Conservation (phyloP, 92 coral and sea anemone species). For the Metridium senile region DNA sequence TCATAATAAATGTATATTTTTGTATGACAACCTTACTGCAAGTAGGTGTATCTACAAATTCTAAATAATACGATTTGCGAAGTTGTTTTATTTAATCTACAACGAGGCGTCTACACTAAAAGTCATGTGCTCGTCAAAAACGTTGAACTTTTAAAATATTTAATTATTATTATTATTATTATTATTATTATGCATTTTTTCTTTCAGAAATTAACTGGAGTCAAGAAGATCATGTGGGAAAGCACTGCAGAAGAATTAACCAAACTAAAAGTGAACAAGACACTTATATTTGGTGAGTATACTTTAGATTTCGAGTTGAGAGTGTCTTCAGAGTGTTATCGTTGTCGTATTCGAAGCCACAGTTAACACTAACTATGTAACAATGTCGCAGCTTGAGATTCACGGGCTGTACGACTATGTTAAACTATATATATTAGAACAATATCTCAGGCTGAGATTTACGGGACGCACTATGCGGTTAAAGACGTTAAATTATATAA, state of each 20-base stretch:
- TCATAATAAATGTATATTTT: too few relatives aligned
- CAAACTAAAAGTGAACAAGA: conserved; percentile 47
- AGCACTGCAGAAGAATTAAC: conserved; percentile 62
- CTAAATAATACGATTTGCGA: too few relatives aligned
- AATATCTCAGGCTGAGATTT: too few relatives aligned
- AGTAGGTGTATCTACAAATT: too few relatives aligned
- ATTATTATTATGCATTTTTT: neutral
- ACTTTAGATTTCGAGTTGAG: neutral
- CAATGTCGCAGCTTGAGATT: too few relatives aligned
- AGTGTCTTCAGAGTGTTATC: neutral
- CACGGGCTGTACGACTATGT: too few relatives aligned
- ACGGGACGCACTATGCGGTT: too few relatives aligned
- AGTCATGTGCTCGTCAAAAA: neutral
- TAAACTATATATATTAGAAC: too few relatives aligned
- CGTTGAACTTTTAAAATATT: neutral
- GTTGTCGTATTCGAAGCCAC: neutral
- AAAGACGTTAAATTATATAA: too few relatives aligned
- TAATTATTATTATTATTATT: neutral
- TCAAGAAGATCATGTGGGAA: conserved; percentile 63
- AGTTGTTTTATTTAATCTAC: too few relatives aligned
- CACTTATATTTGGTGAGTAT: conserved; percentile 63
- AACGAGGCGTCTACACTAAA: too few relatives aligned
- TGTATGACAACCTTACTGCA: too few relatives aligned
- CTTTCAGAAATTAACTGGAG: conserved; percentile 71
- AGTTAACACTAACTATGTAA: neutral